Evolutionary conservation across 2,113 vertebrate genomes (phyloP), one percentile per base, ranked within the genome.

Genomic region (Takifugu flavidus): DNA sequence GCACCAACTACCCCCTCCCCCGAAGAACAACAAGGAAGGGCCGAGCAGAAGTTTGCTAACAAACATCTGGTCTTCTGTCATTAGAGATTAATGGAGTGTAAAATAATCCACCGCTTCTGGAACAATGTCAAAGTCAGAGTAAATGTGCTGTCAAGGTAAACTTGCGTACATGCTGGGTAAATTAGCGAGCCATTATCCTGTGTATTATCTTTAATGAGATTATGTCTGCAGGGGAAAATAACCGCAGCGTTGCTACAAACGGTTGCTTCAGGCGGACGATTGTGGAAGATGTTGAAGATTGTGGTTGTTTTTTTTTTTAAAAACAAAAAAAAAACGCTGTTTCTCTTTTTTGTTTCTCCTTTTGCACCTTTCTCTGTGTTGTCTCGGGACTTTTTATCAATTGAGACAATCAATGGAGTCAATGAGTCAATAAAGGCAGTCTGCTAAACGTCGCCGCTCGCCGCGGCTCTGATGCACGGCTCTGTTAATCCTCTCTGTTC

Each of bases 21-120:
- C 34, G 34, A n/a, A 83, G 75, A 82, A 70, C 76, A 74, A 69
- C 81, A 65, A 20, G 45, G 61, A 62, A 64, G 55, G 75, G 62
- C 59, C 11, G 45, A 75, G 68, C 84, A 76, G 74, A 82, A 80
- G 80, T 88, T 82, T 84, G 86, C 82, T 88, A 78, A 77, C 79
- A 83, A 89, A 90, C 89, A 91, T 90, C 88, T 91, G 90, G 65
- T 78, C 82, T 75, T 80, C 87, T 87, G 86, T 88, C 81, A 72
- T 82, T 82, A 66, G 75, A 85, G 85, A 88, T 88, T 86, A 90
- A 90, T 89, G 87, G 67, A 64, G 75, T 85, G 80, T 89, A 89
- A 88, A 87, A 86, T 82, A 79, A 88, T 75, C 72, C 61, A 65
- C 82, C 71, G 77, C 70, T 13, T 79, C 72, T 65, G 83, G 80